These are phyloP conservation scores for Theristicus caerulescens DNA, from an alignment of 2,113 vertebrate species.

Conservation along the genomic window DNA sequence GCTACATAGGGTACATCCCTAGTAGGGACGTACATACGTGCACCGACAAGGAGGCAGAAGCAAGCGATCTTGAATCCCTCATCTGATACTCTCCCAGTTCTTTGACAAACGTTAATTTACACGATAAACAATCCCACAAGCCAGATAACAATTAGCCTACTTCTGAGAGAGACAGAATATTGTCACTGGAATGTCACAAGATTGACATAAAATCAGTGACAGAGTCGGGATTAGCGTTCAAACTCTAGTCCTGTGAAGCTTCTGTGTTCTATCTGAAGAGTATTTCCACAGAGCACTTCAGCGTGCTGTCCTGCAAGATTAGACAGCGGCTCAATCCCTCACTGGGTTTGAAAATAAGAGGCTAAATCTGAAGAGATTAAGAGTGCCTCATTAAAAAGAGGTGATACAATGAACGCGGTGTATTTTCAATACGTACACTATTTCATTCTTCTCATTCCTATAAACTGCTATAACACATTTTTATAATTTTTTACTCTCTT, in stretches of 20 bases:
- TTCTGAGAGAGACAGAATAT: neutral
- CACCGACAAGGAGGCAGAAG: neutral
- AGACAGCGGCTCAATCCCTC: fast-evolving
- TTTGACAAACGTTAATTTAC: neutral
- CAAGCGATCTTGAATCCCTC: neutral
- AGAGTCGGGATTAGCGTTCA: neutral
- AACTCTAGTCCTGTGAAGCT: neutral
- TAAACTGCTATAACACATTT: neutral
- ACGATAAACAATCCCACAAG: neutral
- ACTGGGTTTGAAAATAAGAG: neutral
- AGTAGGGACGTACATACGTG: fast-evolving
- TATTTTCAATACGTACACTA: neutral
- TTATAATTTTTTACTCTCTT: neutral
- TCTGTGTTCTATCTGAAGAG: neutral
- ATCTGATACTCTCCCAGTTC: neutral
- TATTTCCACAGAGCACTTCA: neutral
- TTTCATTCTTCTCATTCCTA: neutral
- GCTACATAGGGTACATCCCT: neutral
- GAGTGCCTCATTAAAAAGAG: neutral
- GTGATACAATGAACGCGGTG: neutral
- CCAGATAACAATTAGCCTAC: neutral
- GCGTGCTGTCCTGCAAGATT: neutral
- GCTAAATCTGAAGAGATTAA: neutral
- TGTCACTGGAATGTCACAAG: neutral
- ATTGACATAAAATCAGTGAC: neutral